Base-by-base conservation (phyloP, 2,888 invertebrate genomes). In the Xanthia icteritia region DNA sequence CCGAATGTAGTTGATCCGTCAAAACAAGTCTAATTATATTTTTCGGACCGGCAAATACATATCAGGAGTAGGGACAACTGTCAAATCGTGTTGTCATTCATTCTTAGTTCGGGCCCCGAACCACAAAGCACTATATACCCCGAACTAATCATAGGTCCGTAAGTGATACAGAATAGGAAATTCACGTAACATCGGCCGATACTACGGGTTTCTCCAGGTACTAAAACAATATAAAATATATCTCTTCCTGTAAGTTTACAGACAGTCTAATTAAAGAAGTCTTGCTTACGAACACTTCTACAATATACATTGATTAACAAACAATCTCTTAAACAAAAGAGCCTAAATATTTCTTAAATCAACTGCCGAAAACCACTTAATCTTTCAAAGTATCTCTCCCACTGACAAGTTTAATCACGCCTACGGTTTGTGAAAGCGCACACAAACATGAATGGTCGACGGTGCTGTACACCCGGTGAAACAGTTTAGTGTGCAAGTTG, bases 391-490 rank as follows among this genome's bases (percentile, higher is more conserved):
- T 66, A 75, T 77, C 70, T 79, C 73, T 70, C 64, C 60, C 75
- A 81, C 67, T 75, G 79, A 82, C 80, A 71, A 75, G 70, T 65
- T 70, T 73, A 73, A 86, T 80, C 73, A 76, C 83, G 79, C 83
- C 79, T 76, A 80, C 83, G 23, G 27, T 65, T 79, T 81, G 81
- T 81, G 87, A 86, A 88, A 87, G 86, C 76, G 68, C 60, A 69
- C 48, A 72, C 69, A 71, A 76, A 78, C 67, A 67, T 80, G 72
- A 85, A 81, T 80, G 77, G 68, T 73, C 74, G 61, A 76, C 64
- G 48, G 56, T 69, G 23, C 39, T 36, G 79, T 82, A 82, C 70
- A 20, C 1, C 1, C 58, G 23, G 67, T 31, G 0, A 56, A 82
- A 68, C 6, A 20, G 54, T 11, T 67, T 4, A 36, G 60, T 56